phyloP scores from a whole-genome alignment of 2,888 invertebrate species.

The Heterodera filipjevi region DNA sequence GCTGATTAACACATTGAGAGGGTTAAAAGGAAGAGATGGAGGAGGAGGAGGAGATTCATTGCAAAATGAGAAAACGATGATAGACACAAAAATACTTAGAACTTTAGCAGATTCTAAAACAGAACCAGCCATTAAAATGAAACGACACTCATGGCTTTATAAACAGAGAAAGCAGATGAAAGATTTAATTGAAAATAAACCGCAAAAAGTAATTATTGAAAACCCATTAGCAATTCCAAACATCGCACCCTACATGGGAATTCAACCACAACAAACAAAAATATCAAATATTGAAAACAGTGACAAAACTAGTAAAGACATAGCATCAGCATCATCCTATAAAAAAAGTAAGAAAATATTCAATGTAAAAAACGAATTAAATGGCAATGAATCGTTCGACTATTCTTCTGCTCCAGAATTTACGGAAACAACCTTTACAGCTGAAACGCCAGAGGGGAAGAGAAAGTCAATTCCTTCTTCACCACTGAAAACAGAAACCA shows the following conservation, averaged over 20 bases:
- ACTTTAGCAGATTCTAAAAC: not conserved
- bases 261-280: not conserved
- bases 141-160: conserved; percentile 4
- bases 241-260: not conserved
- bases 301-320: too few relatives aligned
- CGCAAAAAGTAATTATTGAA: conserved; percentile 19
- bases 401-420: too few relatives aligned
- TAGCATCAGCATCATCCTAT: not conserved
- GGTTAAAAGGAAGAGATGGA: not conserved
- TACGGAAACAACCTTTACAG: too few relatives aligned
- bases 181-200: conserved; percentile 10
- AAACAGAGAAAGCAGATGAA: not conserved
- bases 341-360: not conserved
- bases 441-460: too few relatives aligned
- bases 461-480: too few relatives aligned
- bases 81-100: not conserved
- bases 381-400: not conserved
- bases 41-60: not conserved
- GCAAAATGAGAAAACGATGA: not conserved
- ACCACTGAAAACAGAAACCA: too few relatives aligned
- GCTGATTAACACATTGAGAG: not conserved
- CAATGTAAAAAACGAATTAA: not conserved
- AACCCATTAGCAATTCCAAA: not conserved
- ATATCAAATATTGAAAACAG: not conserved
- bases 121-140: not conserved